Evolutionary conservation across 2,797 vertebrate genomes (phyloP), one percentile per base, ranked within the genome.

Genomic region (Mus caroli): DNA sequence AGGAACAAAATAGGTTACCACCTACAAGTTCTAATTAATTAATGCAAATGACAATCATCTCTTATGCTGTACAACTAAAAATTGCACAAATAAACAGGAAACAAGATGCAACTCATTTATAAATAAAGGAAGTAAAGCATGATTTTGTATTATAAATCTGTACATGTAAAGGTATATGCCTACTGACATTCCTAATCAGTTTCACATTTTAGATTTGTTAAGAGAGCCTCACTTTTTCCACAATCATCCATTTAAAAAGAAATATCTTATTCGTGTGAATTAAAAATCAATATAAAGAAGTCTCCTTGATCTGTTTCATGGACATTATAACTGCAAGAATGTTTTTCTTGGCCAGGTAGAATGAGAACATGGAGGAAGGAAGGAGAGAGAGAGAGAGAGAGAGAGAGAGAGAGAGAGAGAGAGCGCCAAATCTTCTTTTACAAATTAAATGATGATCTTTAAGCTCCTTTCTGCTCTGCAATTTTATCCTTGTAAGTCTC

Each of bases 401-500:
- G 4, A 26, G 37, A n/a, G 69, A 37, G n/a, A 20, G 77, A 79
- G 77, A 34, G 31, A 78, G 31, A 34, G 46, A 50, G 19, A 50
- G 31, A 82, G n/a, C 6, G 50, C 37, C 54, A 82, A 34, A 76
- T 4, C 4, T 46, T 46, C 56, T 64, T 90, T 77, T 56, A 77
- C 62, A 75, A 96, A 64, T 79, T 92, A 64, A 56, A 43, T 83
- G 28, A 94, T 87, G 62, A 94, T 94, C 43, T 96, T 82, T 73
- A 89, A 94, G 78, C 79, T 92, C 88, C 79, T 94, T 82, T 94
- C 69, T 12, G 26, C 46, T 84, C 62, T 94, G 90, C 94, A 95
- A 58, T 96, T 94, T 96, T 88, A 91, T 95, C 71, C 92, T 69
- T 88, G 73, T 85, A 94, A 93, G 50, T 92, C 71, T 97, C 88